Base-by-base conservation (phyloP, 2,888 invertebrate genomes). In the Villa cingulata region DNA sequence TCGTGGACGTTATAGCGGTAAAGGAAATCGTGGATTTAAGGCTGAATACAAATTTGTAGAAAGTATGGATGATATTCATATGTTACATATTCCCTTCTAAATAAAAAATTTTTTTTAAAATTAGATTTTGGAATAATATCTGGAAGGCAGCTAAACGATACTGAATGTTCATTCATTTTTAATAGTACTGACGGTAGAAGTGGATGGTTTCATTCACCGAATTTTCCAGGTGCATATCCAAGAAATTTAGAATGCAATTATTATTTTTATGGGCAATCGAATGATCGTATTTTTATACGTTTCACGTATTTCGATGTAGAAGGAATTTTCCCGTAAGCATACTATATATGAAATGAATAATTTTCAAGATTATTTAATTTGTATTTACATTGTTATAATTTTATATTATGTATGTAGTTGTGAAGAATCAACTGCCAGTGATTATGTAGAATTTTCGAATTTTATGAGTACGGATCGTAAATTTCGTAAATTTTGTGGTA, bases 391-490 rank as follows among this genome's bases (percentile, higher is more conserved):
- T n/a, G n/a, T n/a, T n/a, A n/a, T 9, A 27, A 27, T 9, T 27
- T 27, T 10, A 27, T 27, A 27, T n/a, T 27, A 2, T 2, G 10
- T 14, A 15, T 48, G 9, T 32, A 96, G 95, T 55, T 97, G 96
- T 65, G 87, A 88, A 60, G 85, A 86, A 49, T 78, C 81, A 41
- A 86, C 92, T 3, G 88, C 90, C 39, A 95, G 94, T 62, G 97
- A 97, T 70, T 95, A 86, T 70, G 87, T 97, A 45, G 90, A 95
- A 67, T 92, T 97, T 71, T 94, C 94, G 41, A 97, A 96, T 73
- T 91, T 85, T 65, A 80, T 87, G 76, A 81, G 86, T 53, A 79
- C 83, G 56, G 96, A 97, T 71, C 77, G 87, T 61, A 90, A 91
- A 67, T 89, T 86, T 68, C 78, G 83, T 42, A 78, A 89, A 60